These are phyloP conservation scores for Eriocheir sinensis DNA, from an alignment of 1,140 invertebrate species.

Conservation along the genomic window DNA sequence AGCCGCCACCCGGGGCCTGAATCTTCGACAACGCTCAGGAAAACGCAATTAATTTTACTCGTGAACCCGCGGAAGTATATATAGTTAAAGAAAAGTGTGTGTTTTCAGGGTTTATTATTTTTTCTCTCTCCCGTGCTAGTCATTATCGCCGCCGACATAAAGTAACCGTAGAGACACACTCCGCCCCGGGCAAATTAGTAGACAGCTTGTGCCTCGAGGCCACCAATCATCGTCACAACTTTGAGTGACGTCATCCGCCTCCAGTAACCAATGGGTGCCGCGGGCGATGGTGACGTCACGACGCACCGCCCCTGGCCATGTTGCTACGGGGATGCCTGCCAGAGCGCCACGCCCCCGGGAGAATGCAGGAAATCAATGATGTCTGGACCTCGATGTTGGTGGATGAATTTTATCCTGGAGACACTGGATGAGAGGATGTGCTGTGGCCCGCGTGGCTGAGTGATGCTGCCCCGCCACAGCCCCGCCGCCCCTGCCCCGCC, in stretches of 20 bases:
- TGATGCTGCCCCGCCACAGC: background rate
- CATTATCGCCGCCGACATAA: conserved; percentile 2
- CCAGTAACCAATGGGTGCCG: conserved; percentile 69
- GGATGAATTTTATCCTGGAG: conserved; percentile 71
- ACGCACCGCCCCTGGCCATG: conserved; percentile 72
- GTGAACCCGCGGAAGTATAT: background rate
- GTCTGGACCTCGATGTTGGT: conserved; percentile 73
- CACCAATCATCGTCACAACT: conserved; percentile 66
- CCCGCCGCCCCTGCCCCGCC: background rate
- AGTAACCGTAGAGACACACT: conserved; percentile 53
- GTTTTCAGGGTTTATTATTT: too few relatives aligned
- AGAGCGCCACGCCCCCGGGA: conserved; percentile 71
- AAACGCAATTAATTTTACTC: too few relatives aligned
- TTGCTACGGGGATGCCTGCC: conserved; percentile 75
- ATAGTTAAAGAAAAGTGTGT: background rate
- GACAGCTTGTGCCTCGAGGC: conserved; percentile 34
- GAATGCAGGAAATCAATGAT: conserved; percentile 76
- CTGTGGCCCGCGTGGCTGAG: background rate
- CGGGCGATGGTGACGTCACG: conserved; percentile 68
- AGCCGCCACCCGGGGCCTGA: too few relatives aligned
- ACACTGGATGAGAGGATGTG: conserved; percentile 30
- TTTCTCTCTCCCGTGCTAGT: background rate
- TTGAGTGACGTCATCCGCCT: conserved; percentile 67
- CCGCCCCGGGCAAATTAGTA: conserved; percentile 63
- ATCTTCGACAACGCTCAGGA: too few relatives aligned